These are phyloP conservation scores for Ooceraea biroi DNA, from an alignment of 1,140 invertebrate genomes.

Conservation along the genomic window DNA sequence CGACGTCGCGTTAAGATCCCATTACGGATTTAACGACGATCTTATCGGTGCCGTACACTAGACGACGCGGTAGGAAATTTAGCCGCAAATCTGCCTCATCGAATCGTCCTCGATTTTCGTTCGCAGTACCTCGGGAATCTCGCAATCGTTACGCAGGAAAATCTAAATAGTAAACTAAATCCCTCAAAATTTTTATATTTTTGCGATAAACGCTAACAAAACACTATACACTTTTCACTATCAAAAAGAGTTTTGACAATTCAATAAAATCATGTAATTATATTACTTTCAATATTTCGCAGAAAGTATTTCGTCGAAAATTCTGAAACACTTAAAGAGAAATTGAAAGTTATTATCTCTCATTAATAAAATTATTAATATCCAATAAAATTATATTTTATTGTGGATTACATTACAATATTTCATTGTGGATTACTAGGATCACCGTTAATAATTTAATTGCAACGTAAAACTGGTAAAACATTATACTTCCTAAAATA, in stretches of 20 bases:
- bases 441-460: neutral
- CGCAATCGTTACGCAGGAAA: neutral
- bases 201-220: neutral
- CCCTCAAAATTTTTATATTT: neutral
- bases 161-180: neutral
- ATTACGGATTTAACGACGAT: conserved; percentile 76
- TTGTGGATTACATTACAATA: neutral
- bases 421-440: neutral
- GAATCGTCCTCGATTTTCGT: conserved; percentile 61
- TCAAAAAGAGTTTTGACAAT: no score
- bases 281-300: no score
- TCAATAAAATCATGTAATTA: no score
- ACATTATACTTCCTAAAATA: conserved; percentile 44
- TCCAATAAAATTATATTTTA: no score
- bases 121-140: conserved; percentile 18
- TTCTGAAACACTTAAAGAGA: no score
- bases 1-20: conserved; percentile 77
- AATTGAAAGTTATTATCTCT: no score
- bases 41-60: conserved; percentile 72
- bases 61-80: conserved; percentile 71
- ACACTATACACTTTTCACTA: no score
- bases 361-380: no score
- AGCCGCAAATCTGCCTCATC: conserved; percentile 70
- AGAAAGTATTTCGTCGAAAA: no score
- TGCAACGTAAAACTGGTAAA: conserved; percentile 21